Evolutionary conservation across 2,888 invertebrate genomes (phyloP), one percentile per base, ranked within the genome.

Genomic region (Diogma glabrata): DNA sequence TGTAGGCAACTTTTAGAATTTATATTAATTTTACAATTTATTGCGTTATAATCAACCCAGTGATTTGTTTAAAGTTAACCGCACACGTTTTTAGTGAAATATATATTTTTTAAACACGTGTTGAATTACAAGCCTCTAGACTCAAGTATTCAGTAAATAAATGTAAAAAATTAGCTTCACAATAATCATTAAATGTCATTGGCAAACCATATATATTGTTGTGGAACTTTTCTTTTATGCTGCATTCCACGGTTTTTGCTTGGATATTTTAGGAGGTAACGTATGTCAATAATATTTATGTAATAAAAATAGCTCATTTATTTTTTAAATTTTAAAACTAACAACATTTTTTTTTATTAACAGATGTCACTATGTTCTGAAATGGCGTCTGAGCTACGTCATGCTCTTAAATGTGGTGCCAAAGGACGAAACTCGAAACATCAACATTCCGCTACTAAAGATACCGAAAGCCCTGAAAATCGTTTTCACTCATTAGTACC

Each of bases 321-420:
- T 7, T 45, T 22, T 12, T 20, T 45, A 45, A 45, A 20, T 26
- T 26, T 24, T 26, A 12, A 16, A n/a, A n/a, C n/a, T n/a, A n/a
- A n/a, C n/a, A n/a, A n/a, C n/a, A n/a, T n/a, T n/a, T n/a, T n/a
- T n/a, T 16, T 24, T 4, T 14, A 10, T 52, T 63, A 69, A 55
- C 74, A 84, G 84, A 79, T 79, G 55, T 81, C 83, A 52, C 73
- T 84, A 60, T 82, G 82, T 68, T 77, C 80, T 59, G 83, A 83
- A 72, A 82, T 84, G 81, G 79, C 80, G 54, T 76, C 79, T 54
- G 84, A 85, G 67, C 73, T 84, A 58, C 77, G 79, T 57, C 80
- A 80, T 59, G 82, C 81, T 54, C 67, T 84, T 60, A 79, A 81
- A 64, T 82, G 82, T 61, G 43, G 48, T 22, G 5, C 24, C 19